Base-by-base conservation (phyloP, 2,888 invertebrate genomes). In the Xestoiulus laeticollis region DNA sequence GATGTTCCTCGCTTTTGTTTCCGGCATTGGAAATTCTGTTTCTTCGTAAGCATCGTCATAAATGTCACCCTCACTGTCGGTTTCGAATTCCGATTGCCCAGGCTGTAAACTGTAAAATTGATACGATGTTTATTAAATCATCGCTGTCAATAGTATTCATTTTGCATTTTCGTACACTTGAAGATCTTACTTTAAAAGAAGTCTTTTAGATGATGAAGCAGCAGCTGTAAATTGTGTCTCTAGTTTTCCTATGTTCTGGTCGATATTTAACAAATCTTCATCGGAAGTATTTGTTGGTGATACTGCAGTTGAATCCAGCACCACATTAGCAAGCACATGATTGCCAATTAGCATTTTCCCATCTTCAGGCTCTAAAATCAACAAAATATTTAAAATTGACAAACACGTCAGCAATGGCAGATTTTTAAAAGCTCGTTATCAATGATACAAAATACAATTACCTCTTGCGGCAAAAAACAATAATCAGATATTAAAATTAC, bases 321-420 rank as follows among this genome's bases (percentile, higher is more conserved):
- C 5, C 22, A 30, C 43, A 30, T 85, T 85, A 48, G 48, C 85
- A 26, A 85, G 43, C 44, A 85, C 48, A 26, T 85, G 85, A 85
- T 38, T 85, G 43, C 85, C 85, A 85, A 85, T 48, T 44, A 44
- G 44, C 22, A 85, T 43, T 48, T 43, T 44, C 19, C 85, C 85
- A 19, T 85, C 22, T 8, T 43, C 43, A 26, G 85, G 85, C 43
- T 48, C 85, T 85, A 85, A 33, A 48, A 48, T 48, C 48, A 1
- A 19, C 48, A 48, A 12, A 48, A 48, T 12, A 48, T 48, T 48
- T 2, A 12, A 19, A 12, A 48, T 19, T 12, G 48, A 48, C 0
- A 48, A 12, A 48, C n/a, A n/a, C n/a, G n/a, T 12, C 48, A 48
- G 14, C 14, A 48, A 48, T 3, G 12, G 48, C 48, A 48, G 19